Percentiles rank a stretch among this genome's conserved stretches.
Conservation (phyloP, 2,888 invertebrate genomes). For the Cyrtodaria siliqua region DNA sequence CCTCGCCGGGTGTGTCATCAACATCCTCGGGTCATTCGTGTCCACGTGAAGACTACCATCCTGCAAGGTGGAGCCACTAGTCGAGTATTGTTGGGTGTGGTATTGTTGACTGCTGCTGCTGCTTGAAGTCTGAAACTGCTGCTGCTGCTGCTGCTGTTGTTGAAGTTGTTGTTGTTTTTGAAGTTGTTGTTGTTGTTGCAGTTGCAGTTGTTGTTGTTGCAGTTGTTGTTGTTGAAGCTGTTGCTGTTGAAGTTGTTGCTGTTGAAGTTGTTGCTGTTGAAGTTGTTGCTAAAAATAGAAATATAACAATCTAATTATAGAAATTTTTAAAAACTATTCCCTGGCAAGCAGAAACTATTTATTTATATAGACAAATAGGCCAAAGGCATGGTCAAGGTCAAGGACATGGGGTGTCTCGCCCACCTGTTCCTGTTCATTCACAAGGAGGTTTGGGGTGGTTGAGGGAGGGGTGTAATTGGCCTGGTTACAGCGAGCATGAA, state of each 20-base stretch:
- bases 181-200: slow-evolving; percentile 39
- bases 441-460: no score
- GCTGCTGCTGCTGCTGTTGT: slow-evolving; percentile 45
- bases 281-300: background rate
- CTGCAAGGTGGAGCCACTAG: slow-evolving; percentile 31
- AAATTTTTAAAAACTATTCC: no score
- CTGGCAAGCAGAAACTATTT: no score
- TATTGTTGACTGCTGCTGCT: slow-evolving; percentile 48
- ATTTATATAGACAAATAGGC: no score
- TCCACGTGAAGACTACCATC: slow-evolving; percentile 78
- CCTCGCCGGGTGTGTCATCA: slow-evolving; percentile 65
- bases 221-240: slow-evolving; percentile 47
- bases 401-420: no score
- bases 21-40: slow-evolving; percentile 69
- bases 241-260: slow-evolving; percentile 14
- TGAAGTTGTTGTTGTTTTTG: slow-evolving; percentile 52
- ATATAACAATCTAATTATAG: no score
- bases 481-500: no score
- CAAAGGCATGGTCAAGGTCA: no score
- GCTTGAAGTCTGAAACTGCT: slow-evolving; percentile 45
- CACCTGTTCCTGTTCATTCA: no score
- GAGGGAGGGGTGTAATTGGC: no score
- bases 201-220: slow-evolving; percentile 23
- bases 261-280: slow-evolving; percentile 1
- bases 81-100: slow-evolving; percentile 67